These are phyloP conservation scores for Lagopus leucura DNA, from an alignment of 2,113 vertebrate genomes.

Conservation along the genomic window DNA sequence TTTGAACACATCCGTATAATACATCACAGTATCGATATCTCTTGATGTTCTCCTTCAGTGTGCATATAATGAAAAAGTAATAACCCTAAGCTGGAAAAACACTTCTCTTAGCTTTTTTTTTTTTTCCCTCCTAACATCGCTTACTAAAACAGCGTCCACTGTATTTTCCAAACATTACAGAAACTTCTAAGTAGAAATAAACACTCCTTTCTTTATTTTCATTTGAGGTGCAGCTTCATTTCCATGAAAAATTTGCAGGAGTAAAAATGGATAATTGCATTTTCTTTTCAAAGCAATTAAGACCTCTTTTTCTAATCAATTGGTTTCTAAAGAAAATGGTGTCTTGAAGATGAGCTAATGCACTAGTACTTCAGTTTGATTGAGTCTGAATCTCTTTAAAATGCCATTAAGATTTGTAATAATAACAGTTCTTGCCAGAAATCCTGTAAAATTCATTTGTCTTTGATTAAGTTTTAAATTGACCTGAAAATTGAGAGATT, in stretches of 20 bases:
- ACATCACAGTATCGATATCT: background rate
- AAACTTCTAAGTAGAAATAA: background rate
- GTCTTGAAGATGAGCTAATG: constrained; percentile 35
- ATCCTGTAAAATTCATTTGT: constrained; percentile 51
- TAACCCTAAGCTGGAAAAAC: background rate
- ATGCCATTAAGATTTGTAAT: constrained; percentile 54
- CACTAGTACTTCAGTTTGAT: constrained; percentile 44
- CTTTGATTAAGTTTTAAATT: constrained; percentile 68
- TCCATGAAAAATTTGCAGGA: background rate
- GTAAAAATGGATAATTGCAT: background rate
- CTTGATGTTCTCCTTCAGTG: background rate
- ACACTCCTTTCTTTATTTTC: background rate
- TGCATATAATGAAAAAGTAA: background rate
- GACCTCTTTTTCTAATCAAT: constrained; percentile 18
- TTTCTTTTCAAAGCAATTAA: constrained; percentile 24
- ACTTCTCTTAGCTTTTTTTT: background rate
- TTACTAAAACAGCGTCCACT: background rate
- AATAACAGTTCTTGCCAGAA: constrained; percentile 59
- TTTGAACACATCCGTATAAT: background rate
- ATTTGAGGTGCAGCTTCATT: background rate
- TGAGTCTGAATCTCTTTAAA: constrained; percentile 54
- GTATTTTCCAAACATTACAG: background rate
- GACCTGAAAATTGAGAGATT: constrained; percentile 51
- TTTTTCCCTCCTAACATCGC: background rate
- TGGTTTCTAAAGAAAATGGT: constrained; percentile 29